Percentiles rank a stretch among this genome's conserved stretches.
These are phyloP conservation scores for Cottoperca gobio DNA, from an alignment of 2,797 vertebrate species.

Conservation along the genomic window DNA sequence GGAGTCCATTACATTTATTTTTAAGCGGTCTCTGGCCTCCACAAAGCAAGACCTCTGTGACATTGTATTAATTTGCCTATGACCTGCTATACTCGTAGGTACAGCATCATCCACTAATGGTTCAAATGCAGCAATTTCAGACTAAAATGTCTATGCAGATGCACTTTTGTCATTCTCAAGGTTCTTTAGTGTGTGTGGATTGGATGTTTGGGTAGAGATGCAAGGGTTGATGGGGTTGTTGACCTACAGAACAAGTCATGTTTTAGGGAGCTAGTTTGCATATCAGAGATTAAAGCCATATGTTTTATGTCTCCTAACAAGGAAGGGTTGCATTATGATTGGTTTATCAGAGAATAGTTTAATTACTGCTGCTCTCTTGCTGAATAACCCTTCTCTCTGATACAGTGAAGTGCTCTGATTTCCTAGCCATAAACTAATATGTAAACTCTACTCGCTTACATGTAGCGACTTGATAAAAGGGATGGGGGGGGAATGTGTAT, in stretches of 20 bases:
- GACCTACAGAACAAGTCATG: background rate
- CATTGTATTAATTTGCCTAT: background rate
- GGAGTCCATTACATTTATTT: background rate
- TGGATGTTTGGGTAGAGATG: background rate
- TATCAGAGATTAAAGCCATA: background rate
- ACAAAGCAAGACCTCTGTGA: background rate
- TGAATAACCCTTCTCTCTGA: background rate
- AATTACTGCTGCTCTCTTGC: background rate
- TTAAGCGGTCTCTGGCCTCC: background rate
- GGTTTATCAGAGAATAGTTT: background rate
- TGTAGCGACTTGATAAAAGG: constrained; percentile 25
- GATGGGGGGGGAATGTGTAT: too few species aligned
- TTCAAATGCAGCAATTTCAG: constrained; percentile 4
- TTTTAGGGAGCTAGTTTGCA: background rate
- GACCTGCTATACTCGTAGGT: background rate
- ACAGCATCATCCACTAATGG: background rate
- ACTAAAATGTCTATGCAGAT: background rate
- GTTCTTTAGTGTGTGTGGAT: background rate
- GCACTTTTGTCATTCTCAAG: constrained; percentile 6
- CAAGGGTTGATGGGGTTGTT: background rate
- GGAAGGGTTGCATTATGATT: background rate
- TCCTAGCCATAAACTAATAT: background rate
- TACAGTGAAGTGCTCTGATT: background rate
- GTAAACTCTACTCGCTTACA: background rate
- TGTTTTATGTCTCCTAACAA: background rate